Evolutionary conservation across 2,797 vertebrate species (phyloP).

Genomic region (Sebastes taczanowskii): DNA sequence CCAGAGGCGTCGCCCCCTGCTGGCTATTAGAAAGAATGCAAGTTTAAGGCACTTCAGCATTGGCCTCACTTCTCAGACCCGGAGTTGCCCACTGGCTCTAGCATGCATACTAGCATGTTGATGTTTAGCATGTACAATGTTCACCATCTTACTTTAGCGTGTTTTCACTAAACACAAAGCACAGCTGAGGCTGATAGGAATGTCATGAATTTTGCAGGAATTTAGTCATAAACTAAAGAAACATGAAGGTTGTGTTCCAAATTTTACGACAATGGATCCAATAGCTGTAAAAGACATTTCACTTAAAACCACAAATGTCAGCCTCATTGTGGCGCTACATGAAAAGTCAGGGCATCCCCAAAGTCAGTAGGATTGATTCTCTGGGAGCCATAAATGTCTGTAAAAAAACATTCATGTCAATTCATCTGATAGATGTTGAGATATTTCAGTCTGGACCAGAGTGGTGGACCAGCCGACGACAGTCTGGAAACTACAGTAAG

Average conservation of each 20-base stretch:
- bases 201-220: too few species aligned
- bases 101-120: neutral
- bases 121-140: neutral
- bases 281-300: too few species aligned
- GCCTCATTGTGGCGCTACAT: neutral
- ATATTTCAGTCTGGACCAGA: neutral
- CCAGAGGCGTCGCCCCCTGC: too few species aligned
- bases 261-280: too few species aligned
- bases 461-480: neutral
- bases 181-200: neutral
- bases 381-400: too few species aligned
- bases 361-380: neutral
- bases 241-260: too few species aligned
- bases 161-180: neutral
- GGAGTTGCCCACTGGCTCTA: neutral
- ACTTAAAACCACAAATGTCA: neutral
- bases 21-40: rapidly evolving
- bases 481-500: neutral
- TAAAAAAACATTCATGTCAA: neutral
- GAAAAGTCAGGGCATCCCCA: neutral
- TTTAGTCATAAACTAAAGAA: too few species aligned
- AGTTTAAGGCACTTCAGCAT: too few species aligned
- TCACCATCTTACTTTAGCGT: neutral
- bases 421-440: neutral
- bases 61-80: too few species aligned